Conservation (phyloP, 2,113 vertebrate genomes). For the Erythrolamprus reginae region DNA sequence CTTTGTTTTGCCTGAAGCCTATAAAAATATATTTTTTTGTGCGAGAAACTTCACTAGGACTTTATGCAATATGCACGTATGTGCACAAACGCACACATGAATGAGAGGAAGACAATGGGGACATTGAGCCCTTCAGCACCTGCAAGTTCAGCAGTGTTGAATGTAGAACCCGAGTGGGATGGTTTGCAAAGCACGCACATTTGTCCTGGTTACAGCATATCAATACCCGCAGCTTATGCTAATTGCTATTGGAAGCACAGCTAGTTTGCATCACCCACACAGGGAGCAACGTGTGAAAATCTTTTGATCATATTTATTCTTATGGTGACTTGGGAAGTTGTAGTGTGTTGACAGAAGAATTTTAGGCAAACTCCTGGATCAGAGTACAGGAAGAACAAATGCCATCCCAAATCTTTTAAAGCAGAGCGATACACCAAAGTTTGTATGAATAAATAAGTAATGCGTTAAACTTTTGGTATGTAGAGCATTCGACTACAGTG, state of each 20-base stretch:
- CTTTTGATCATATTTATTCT: constrained; percentile 2
- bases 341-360: not conserved
- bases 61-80: constrained; percentile 8
- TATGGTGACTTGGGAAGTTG: constrained; percentile 19
- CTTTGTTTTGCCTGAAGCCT: constrained; percentile 56
- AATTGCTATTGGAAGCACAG: constrained; percentile 12
- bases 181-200: not conserved
- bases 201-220: not conserved
- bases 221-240: constrained; percentile 1
- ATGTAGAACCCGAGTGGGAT: not conserved
- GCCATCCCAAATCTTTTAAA: not conserved
- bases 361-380: not conserved
- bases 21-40: constrained; percentile 39
- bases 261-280: not conserved
- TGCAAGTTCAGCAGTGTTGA: constrained; percentile 12
- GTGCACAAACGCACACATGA: constrained; percentile 7
- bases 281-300: not conserved
- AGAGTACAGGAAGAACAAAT: not conserved
- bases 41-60: constrained; percentile 27
- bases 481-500: not conserved
- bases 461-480: not conserved
- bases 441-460: not conserved
- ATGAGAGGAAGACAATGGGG: not conserved
- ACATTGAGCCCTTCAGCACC: not conserved
- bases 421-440: not conserved